Percentiles rank a stretch among this genome's conserved stretches.
phyloP scores from a whole-genome alignment of 2,888 invertebrate genomes.

The Drosophila stalkeri region DNA sequence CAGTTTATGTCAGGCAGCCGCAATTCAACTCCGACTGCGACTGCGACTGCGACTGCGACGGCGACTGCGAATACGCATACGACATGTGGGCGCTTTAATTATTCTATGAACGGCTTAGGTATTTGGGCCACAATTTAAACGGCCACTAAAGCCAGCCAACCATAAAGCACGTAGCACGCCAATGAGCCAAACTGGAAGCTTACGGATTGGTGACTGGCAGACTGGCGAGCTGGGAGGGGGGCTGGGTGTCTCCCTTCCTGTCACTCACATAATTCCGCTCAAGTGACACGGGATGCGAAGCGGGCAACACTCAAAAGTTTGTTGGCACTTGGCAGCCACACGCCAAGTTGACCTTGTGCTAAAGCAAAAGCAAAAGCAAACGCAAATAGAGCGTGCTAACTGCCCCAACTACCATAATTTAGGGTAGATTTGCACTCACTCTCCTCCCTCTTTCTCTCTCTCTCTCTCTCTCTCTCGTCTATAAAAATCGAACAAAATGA shows the following conservation, averaged over 20 bases:
- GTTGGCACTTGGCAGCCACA: conserved; percentile 66
- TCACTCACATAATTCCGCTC: conserved; percentile 74
- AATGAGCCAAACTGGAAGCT: conserved; percentile 73
- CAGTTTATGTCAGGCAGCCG: conserved; percentile 41
- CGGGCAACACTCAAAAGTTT: conserved; percentile 70
- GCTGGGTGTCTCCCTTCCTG: neutral
- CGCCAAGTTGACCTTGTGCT: conserved; percentile 71
- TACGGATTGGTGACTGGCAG: no score
- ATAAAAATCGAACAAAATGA: conserved; percentile 16
- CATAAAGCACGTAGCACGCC: conserved; percentile 54
- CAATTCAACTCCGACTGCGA: conserved; percentile 58
- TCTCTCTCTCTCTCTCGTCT: conserved; percentile 1
- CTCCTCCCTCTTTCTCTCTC: no score
- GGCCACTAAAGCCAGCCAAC: conserved; percentile 66
- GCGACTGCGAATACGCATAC: conserved; percentile 65
- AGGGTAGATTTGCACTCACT: neutral
- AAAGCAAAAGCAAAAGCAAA: conserved; percentile 34
- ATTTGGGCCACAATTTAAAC: conserved; percentile 63
- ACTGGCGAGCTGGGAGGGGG: no score
- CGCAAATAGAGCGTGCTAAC: conserved; percentile 64
- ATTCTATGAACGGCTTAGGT: conserved; percentile 61
- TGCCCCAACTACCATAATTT: neutral
- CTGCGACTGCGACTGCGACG: conserved; percentile 42
- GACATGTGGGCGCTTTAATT: conserved; percentile 72
- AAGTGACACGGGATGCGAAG: conserved; percentile 54